These are phyloP conservation scores for Campopleginae sp. DNA, from an alignment of 2,888 invertebrate genomes.

Conservation along the genomic window DNA sequence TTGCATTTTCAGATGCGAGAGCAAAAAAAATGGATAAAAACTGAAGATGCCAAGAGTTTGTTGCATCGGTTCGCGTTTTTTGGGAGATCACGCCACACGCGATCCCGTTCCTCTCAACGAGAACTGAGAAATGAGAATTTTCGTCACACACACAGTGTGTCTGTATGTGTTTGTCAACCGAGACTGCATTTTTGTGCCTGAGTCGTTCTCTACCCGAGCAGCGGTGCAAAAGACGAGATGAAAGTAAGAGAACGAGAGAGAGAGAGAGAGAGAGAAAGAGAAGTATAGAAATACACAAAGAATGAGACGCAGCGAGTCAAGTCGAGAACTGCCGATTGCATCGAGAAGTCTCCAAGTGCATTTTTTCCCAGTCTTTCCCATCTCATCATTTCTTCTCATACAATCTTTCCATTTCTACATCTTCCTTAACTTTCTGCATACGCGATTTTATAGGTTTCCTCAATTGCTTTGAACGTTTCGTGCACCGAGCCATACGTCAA, in stretches of 20 bases:
- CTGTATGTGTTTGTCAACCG: conserved; percentile 25
- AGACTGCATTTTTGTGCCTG: conserved; percentile 63
- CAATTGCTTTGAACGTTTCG: background rate
- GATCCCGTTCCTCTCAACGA: conserved; percentile 18
- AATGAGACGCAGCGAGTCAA: background rate
- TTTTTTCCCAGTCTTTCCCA: background rate
- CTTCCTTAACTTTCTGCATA: conserved; percentile 25
- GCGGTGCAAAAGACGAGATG: conserved; percentile 5
- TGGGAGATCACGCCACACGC: conserved; percentile 29
- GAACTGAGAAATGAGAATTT: conserved; percentile 60
- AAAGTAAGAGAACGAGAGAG: conserved; percentile 5
- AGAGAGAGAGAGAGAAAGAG: background rate
- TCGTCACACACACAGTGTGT: conserved; percentile 25
- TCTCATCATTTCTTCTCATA: background rate
- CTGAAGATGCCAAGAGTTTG: conserved; percentile 16
- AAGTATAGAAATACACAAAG: background rate
- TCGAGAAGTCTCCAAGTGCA: conserved; percentile 4
- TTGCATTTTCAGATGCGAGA: background rate
- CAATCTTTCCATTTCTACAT: conserved; percentile 25
- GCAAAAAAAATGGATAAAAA: conserved; percentile 14
- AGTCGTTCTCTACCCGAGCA: conserved; percentile 31
- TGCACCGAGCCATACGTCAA: background rate
- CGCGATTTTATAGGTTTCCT: conserved; percentile 20
- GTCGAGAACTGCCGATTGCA: conserved; percentile 26
- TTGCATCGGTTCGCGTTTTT: conserved; percentile 17